These are phyloP conservation scores for Athene cunicularia DNA, from an alignment of 2,113 vertebrate species.

Conservation along the genomic window DNA sequence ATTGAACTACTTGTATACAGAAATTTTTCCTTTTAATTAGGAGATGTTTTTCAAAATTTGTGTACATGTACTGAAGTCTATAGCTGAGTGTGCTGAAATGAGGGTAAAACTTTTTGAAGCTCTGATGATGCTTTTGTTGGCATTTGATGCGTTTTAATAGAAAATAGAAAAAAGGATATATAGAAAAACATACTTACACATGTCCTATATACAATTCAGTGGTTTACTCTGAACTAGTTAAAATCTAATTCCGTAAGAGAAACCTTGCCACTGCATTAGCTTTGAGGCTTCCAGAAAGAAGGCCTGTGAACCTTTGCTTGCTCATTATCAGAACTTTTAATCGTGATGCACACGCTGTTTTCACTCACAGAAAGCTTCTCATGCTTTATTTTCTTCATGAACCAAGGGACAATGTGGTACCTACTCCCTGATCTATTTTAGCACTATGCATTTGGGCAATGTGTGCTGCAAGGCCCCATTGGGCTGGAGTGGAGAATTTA, in stretches of 20 bases:
- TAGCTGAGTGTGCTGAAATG: neutral
- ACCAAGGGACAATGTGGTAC: neutral
- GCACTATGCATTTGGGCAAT: fast-evolving
- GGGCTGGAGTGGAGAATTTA: neutral
- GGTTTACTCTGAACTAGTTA: neutral
- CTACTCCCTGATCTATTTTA: neutral
- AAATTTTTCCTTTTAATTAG: neutral
- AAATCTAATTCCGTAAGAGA: neutral
- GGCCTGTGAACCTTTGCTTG: neutral
- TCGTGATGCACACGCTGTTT: neutral
- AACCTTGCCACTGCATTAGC: neutral
- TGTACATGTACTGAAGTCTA: neutral
- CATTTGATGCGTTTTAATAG: neutral
- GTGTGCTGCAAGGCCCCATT: fast-evolving
- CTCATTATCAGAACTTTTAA: neutral
- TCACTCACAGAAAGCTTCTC: neutral
- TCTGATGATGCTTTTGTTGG: neutral
- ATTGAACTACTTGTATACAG: neutral
- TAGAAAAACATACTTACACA: neutral
- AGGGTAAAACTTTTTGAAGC: neutral
- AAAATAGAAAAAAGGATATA: neutral
- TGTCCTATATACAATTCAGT: neutral
- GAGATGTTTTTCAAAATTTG: neutral
- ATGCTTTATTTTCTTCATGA: neutral
- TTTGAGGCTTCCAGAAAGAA: neutral